Conservation (phyloP, 2,797 vertebrate genomes). For the Mus spretus region DNA sequence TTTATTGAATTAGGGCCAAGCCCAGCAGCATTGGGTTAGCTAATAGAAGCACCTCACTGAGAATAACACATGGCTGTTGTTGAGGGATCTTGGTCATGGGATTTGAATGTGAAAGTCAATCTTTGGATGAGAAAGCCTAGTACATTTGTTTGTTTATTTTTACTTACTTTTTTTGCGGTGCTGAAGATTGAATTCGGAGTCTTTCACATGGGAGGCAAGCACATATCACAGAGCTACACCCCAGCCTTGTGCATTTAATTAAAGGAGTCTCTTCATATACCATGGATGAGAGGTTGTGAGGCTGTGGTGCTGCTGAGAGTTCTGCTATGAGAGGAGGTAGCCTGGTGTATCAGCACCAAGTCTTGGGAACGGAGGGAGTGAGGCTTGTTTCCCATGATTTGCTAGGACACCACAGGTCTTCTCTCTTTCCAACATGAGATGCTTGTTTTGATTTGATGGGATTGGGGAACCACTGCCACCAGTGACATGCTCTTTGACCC, state of each 20-base stretch:
- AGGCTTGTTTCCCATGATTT: background rate
- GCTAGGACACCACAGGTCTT: background rate
- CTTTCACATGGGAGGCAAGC: background rate
- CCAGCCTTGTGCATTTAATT: conserved; percentile 36
- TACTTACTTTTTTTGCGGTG: background rate
- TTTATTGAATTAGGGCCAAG: conserved; percentile 88
- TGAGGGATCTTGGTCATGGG: conserved; percentile 61
- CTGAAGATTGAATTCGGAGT: background rate
- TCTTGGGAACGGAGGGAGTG: background rate
- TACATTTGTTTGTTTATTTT: conserved; percentile 32
- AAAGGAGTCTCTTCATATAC: conserved; percentile 45
- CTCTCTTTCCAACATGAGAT: conserved; percentile 44
- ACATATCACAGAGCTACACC: background rate
- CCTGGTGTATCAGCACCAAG: background rate
- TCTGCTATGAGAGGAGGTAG: background rate
- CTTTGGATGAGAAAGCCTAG: conserved; percentile 72
- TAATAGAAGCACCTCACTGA: conserved; percentile 87
- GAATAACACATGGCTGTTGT: conserved; percentile 73
- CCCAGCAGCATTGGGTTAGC: conserved; percentile 88
- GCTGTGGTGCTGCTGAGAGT: background rate
- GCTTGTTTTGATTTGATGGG: conserved; percentile 30
- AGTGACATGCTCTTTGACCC: conserved; percentile 3
- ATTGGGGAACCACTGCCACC: conserved; percentile 4
- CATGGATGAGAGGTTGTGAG: background rate
- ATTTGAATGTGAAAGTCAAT: conserved; percentile 61